Conservation (phyloP, 2,888 invertebrate species). For the Clunio marinus region DNA sequence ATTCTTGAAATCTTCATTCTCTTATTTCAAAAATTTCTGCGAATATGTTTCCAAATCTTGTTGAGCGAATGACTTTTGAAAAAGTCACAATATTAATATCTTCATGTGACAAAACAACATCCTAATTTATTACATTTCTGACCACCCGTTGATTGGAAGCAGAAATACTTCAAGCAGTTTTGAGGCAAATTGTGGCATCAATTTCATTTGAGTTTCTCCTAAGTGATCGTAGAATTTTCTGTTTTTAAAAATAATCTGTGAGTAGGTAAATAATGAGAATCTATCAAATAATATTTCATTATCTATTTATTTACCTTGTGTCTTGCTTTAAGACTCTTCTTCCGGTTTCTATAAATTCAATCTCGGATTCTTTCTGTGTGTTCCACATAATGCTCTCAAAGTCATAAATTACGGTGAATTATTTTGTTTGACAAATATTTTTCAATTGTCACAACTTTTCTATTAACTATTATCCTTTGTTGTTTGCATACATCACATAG, state of each 20-base stretch:
- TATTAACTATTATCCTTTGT: not conserved
- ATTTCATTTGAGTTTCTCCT: not conserved
- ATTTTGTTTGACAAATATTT: conserved; percentile 28
- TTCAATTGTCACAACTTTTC: conserved; percentile 3
- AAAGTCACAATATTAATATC: conserved; percentile 34
- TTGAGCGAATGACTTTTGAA: not conserved
- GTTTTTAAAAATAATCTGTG: not conserved
- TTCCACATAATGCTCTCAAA: conserved; percentile 12
- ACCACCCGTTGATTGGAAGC: conserved; percentile 33
- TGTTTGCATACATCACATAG: not conserved
- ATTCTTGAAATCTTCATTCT: not conserved
- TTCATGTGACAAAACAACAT: conserved; percentile 39
- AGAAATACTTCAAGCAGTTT: not conserved
- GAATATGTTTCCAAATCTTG: conserved; percentile 26
- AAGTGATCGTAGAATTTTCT: not conserved
- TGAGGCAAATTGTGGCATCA: conserved; percentile 20
- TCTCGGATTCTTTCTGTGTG: not conserved
- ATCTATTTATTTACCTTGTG: conserved; percentile 3
- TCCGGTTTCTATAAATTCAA: conserved; percentile 16
- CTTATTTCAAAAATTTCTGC: conserved; percentile 35
- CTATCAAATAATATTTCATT: not conserved
- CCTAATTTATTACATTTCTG: conserved; percentile 37
- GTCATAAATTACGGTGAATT: conserved; percentile 12
- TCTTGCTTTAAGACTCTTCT: conserved; percentile 9
- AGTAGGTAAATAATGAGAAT: not conserved